Base-by-base conservation (phyloP, 2,888 invertebrate genomes). In the Trichogramma dendrolimi region DNA sequence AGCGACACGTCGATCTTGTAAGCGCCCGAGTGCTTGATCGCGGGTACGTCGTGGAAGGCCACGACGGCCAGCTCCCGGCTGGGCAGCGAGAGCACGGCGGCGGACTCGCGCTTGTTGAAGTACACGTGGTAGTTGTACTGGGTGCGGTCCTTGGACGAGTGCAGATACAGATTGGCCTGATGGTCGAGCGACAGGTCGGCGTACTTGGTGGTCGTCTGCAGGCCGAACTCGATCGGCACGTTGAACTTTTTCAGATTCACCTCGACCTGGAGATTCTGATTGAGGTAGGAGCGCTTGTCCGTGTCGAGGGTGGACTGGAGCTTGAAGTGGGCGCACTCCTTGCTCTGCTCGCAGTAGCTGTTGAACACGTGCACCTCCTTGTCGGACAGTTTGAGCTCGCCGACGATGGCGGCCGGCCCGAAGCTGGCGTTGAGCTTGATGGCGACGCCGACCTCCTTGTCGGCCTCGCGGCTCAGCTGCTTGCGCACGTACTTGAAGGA, bases 271-370 rank as follows among this genome's bases (percentile, higher is more conserved):
- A 88, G 74, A 14, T 85, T 82, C 72, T 90, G 87, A 67, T 86
- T 83, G 62, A 85, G 79, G 10, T 82, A 78, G 8, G 83, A 81
- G 3, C 83, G 75, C 63, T 81, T 86, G 44, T 75, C 71, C 0
- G 68, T 69, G 46, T 74, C 72, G 14, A 74, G 64, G 44, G 68
- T 87, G 41, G 86, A 83, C 70, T 85, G 83, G n/a, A 87, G 72
- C 71, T 91, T 90, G 38, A 89, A 83, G 71, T 89, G 86, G 0
- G 89, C 88, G 73, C 91, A 91, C 69, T 90, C 87, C 64, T 89
- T 88, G 80, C 88, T 89, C 74, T 89, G 88, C 69, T 91, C 90
- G 75, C 91, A 91, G 75, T 88, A 87, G 8, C 89, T 87, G 67
- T 87, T 83, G 10, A 87, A 85, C 53, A 85, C 81, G 71, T 88